Base-by-base conservation (phyloP, 1,140 invertebrate species). In the Trachymyrmex septentrionalis region DNA sequence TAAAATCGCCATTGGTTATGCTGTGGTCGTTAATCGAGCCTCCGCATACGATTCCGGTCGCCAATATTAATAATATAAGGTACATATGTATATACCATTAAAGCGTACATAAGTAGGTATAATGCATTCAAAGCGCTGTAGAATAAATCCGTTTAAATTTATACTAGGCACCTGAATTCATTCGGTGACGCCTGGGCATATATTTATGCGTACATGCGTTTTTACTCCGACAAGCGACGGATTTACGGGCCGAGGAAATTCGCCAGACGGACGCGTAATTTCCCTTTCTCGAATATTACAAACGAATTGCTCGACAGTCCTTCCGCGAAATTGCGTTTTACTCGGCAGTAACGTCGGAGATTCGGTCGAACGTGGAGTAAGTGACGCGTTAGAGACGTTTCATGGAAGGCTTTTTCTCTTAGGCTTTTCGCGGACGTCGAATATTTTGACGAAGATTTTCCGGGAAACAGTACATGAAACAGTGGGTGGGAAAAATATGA, bases 101-200 rank as follows among this genome's bases (percentile, higher is more conserved):
- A 44, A 67, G n/a, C 12, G 10, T n/a, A 12, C n/a, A 7, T 38
- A 66, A 66, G 19, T 21, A 66, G 38, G 19, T 66, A 38, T 21
- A 44, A 55, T 81, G 50, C 57, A 38, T 34, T 57, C 24, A 0
- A 7, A 27, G 78, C 34, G 24, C 30, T 48, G 38, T 34, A 7
- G 75, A 72, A 34, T 64, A n/a, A n/a, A 69, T 53, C 50, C 77
- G 55, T 82, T 90, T 59, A 61, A 76, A 88, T 72, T 89, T 44
- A 64, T 61, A 34, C 5, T 34, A 64, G 57, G n/a, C 50, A 72
- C 44, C 24, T 21, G 27, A 77, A 77, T 77, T 77, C 59, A 44
- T 85, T 77, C 59, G 24, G 27, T 48, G 21, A 34, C 24, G 1
- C 10, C 19, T 7, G 69, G 69, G 59, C 53, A 55, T 38, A 59